Evolutionary conservation across 2,888 invertebrate species (phyloP), one percentile per base, ranked within the genome.

Genomic region (Drosophila paramelanica): DNA sequence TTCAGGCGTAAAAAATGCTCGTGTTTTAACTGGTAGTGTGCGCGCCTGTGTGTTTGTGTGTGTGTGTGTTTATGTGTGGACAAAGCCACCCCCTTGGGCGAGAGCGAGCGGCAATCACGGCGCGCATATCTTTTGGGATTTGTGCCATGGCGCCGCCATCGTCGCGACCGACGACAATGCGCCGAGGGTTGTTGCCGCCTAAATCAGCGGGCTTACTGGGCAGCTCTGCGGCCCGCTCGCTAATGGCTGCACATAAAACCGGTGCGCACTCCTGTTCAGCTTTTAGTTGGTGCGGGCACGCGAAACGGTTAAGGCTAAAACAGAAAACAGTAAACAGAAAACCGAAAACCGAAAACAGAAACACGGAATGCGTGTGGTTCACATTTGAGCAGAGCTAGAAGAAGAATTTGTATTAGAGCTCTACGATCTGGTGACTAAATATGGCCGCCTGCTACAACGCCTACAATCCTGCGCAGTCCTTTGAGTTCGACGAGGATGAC

Each of bases 401-500:
- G 3, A 39, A 39, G 2, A 11, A 31, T 2, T 23, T 27, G 7
- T 27, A 27, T 45, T 42, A 61, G 17, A 58, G 31, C 46, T 10
- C 46, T 10, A 43, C 17, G 41, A 52, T 47, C 51, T 64, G 60
- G 67, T 41, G 2, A 20, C 23, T 23, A 0, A 23, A 23, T 67
- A 92, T 92, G 92, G 91, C 92, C 33, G 92, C 92, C 68, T 92
- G 92, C 69, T 91, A 74, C 31, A 83, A 86, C 65, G 65, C 59
- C 59, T 90, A 90, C 56, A 88, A 77, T 60, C 64, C 67, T 2
- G 39, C 86, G 43, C 88, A 82, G 25, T 80, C 84, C 50, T 91
- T 90, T 72, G 90, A 90, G 51, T 92, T 90, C 56, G 92, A 92
- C 27, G 93, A 93, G 82, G 92, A 92, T 57, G 91, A 91, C 38